Evolutionary conservation across 2,797 vertebrate species (phyloP), one percentile per base, ranked within the genome.

Genomic region (Melanotaenia maccullochi): DNA sequence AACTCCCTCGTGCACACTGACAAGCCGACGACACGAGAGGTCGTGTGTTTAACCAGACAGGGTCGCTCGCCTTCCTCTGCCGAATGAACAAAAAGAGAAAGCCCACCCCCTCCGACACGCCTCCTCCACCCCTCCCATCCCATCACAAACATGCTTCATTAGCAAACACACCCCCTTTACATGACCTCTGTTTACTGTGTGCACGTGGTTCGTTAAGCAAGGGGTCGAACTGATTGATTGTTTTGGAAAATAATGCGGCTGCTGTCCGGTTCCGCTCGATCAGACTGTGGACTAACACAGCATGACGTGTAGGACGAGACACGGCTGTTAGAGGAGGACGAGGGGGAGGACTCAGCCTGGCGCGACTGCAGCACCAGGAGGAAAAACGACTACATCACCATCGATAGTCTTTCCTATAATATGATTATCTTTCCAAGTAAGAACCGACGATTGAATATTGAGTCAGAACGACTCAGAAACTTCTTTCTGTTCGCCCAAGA

Each of bases 191-290:
- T 24, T 67, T 22, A 49, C 57, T 59, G 68, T 28, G 70, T 25
- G 69, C 16, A 51, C 0, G 22, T 38, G 87, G 65, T 75, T 89
- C 6, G 61, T 90, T 87, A 77, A 71, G 74, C 82, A 75, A 64
- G 1, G 33, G 28, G 81, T 74, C 32, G 4, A 70, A 13, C 73
- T 73, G 87, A 89, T 89, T 90, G 87, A 88, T 90, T 62, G 61
- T 81, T 83, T 78, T 66, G 82, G 72, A 78, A 86, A 81, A 81
- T 49, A 84, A 85, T 84, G 35, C 49, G 78, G 60, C 82, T 35
- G 82, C 79, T 59, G 81, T 76, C 79, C 66, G 49, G 81, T 73
- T 87, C 71, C 69, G 20, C 68, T 79, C 77, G 8, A 80, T 77
- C 72, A 72, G 54, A 49, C 75, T 40, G 76, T 42, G 81, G 67